Conservation (phyloP, 2,113 vertebrate genomes). For the Collichthys lucidus region DNA sequence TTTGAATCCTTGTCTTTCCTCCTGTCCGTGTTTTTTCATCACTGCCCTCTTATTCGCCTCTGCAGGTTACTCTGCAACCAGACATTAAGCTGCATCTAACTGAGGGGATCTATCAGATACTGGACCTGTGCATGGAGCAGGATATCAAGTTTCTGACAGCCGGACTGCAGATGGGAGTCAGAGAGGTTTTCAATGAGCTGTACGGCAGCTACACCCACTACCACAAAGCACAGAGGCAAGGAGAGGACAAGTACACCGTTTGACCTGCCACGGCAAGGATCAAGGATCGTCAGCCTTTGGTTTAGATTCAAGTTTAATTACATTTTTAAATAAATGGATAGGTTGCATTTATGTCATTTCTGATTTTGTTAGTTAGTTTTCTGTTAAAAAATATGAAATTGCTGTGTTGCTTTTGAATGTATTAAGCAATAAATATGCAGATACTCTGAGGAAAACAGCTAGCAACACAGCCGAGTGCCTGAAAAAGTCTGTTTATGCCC, state of each 20-base stretch:
- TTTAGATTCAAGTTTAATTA: not conserved
- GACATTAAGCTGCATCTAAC: slow-evolving; percentile 92
- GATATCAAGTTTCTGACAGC: slow-evolving; percentile 91
- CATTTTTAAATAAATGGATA: not conserved
- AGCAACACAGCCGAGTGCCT: not conserved
- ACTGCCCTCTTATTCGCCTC: not conserved
- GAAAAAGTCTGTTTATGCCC: not conserved
- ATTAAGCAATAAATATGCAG: not conserved
- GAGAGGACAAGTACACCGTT: slow-evolving; percentile 93
- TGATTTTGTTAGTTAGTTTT: not conserved
- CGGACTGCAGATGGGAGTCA: slow-evolving; percentile 86
- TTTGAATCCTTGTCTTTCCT: slow-evolving; percentile 1
- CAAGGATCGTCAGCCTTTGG: not conserved
- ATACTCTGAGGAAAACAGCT: not conserved
- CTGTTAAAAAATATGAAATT: not conserved
- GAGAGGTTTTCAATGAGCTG: slow-evolving; percentile 92
- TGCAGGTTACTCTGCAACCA: slow-evolving; percentile 91
- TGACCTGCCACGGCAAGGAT: slow-evolving; percentile 70
- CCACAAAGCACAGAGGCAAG: slow-evolving; percentile 91
- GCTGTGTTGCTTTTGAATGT: not conserved
- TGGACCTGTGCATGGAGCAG: slow-evolving; percentile 91
- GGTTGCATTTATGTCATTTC: not conserved
- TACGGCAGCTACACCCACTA: slow-evolving; percentile 88
- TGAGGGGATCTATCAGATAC: slow-evolving; percentile 92
- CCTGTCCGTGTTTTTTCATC: not conserved